Percentiles rank a stretch among this genome's conserved stretches.
These are phyloP conservation scores for Eupithecia vulgata DNA, from an alignment of 2,888 invertebrate genomes.

Conservation along the genomic window DNA sequence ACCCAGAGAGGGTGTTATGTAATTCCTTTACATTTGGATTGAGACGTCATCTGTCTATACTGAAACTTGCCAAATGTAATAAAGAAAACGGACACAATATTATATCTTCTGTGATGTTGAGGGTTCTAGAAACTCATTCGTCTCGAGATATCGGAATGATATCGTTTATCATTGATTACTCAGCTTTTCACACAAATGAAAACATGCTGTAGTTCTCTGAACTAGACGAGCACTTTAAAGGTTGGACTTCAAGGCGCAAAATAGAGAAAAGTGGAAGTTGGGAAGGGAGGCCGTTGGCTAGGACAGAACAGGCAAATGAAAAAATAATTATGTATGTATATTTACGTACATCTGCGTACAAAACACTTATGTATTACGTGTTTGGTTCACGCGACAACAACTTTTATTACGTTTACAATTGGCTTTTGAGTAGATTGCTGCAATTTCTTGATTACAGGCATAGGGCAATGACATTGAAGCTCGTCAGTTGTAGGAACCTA, in stretches of 20 bases:
- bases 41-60: slow-evolving; percentile 40
- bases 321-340: neutral
- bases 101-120: neutral
- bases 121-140: neutral
- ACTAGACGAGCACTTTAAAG: too few relatives aligned
- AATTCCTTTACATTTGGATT: slow-evolving; percentile 60
- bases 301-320: too few relatives aligned
- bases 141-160: neutral
- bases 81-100: slow-evolving; percentile 3
- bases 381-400: slow-evolving; percentile 6
- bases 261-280: too few relatives aligned
- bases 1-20: slow-evolving; percentile 62
- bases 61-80: slow-evolving; percentile 29
- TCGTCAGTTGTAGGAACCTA: slow-evolving; percentile 21
- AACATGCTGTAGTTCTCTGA: neutral
- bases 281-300: too few relatives aligned
- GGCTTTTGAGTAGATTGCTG: slow-evolving; percentile 33
- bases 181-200: neutral
- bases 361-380: neutral
- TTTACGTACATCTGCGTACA: neutral
- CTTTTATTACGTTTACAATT: slow-evolving; percentile 40
- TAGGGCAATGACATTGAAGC: slow-evolving; percentile 43
- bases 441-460: slow-evolving; percentile 42
- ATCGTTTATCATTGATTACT: neutral
- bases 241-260: too few relatives aligned